Percentiles rank a stretch among this genome's conserved stretches.
These are phyloP conservation scores for Origma solitaria DNA, from an alignment of 2,113 vertebrate genomes.

Conservation along the genomic window DNA sequence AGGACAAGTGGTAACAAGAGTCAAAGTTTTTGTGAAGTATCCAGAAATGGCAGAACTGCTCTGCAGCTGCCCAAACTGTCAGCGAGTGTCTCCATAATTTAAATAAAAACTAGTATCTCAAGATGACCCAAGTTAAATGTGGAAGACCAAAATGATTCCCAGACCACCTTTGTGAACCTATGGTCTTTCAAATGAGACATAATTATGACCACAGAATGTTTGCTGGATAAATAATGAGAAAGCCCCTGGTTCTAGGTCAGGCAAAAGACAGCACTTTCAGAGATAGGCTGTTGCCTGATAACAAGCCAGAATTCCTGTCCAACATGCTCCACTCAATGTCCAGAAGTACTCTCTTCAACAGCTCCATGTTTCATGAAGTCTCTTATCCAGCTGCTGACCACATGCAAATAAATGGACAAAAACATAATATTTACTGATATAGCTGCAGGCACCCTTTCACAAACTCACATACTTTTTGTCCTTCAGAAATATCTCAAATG, in stretches of 20 bases:
- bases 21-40: neutral
- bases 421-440: neutral
- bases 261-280: neutral
- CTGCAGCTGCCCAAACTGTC: neutral
- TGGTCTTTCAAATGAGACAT: neutral
- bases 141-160: neutral
- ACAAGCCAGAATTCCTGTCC: neutral
- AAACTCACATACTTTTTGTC: slow-evolving; percentile 80
- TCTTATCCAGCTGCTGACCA: neutral
- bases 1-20: neutral
- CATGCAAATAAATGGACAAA: neutral
- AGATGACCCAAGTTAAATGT: neutral
- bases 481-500: slow-evolving; percentile 90
- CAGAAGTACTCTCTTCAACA: neutral
- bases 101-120: neutral
- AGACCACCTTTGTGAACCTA: neutral
- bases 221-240: neutral
- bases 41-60: neutral
- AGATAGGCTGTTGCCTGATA: neutral
- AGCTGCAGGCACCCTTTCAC: neutral
- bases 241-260: neutral
- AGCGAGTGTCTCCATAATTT: neutral
- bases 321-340: neutral
- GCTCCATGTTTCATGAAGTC: neutral
- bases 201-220: neutral